Evolutionary conservation across 2,888 invertebrate species (phyloP).

Genomic region (Steinernema scapterisci): DNA sequence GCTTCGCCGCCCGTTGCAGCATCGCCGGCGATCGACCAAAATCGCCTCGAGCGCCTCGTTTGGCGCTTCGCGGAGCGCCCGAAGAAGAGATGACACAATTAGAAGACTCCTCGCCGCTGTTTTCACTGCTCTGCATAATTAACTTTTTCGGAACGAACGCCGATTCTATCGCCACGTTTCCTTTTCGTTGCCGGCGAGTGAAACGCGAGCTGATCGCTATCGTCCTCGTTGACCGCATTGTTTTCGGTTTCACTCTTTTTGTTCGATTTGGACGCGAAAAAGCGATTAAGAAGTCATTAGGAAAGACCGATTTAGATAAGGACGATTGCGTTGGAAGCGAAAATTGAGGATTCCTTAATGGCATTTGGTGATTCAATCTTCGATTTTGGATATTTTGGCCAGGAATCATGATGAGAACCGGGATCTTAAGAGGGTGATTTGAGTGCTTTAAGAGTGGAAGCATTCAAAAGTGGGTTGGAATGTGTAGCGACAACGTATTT

Average conservation of each 20-base stretch:
- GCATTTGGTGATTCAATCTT: too few relatives aligned
- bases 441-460: too few relatives aligned
- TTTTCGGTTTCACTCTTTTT: conserved; percentile 1
- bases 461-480: too few relatives aligned
- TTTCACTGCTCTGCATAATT: conserved; percentile 30
- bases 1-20: conserved; percentile 10
- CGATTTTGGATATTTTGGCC: too few relatives aligned
- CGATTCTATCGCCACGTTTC: conserved; percentile 26
- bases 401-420: too few relatives aligned
- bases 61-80: neutral
- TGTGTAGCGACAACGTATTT: too few relatives aligned
- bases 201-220: conserved; percentile 17
- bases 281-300: neutral
- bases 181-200: neutral
- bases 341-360: too few relatives aligned
- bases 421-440: too few relatives aligned
- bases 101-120: conserved; percentile 6
- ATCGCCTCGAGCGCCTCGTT: conserved; percentile 26
- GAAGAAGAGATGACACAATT: conserved; percentile 30
- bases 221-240: conserved; percentile 28
- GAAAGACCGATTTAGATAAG: neutral
- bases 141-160: conserved; percentile 1
- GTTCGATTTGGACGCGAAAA: neutral
- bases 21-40: neutral
- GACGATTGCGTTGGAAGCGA: neutral